A percentile compares a stretch with the other conserved stretches of the same genome.
These are phyloP conservation scores for Cladorhizidae sp. DNA, from an alignment of 37 sponge, comb jelly and placozoan species.

Conservation along the genomic window DNA sequence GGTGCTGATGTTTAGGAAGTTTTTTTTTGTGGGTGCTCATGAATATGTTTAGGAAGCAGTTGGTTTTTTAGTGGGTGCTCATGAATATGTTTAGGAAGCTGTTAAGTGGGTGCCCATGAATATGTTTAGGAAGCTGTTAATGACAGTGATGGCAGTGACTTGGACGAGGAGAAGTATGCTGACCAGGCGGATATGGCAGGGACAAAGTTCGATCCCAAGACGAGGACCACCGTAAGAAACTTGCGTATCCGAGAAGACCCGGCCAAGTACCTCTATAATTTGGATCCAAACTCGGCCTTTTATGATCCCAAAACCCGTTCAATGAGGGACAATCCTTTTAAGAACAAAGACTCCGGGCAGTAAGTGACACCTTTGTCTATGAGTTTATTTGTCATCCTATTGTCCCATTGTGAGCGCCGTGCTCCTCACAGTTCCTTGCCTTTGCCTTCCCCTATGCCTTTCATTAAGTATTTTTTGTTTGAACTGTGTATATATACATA, in stretches of 20 bases:
- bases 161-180: slow-evolving; percentile 97
- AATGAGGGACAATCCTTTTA: slow-evolving; percentile 96
- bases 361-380: too few relatives aligned
- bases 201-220: slow-evolving; percentile 95
- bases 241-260: slow-evolving; percentile 96
- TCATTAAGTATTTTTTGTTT: too few relatives aligned
- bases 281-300: slow-evolving; percentile 89
- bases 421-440: too few relatives aligned
- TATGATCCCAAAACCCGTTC: slow-evolving; percentile 98
- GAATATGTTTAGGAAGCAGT: too few relatives aligned
- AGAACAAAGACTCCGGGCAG: slow-evolving; percentile 74
- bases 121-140: slow-evolving; percentile 11
- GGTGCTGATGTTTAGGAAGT: too few relatives aligned
- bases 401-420: neutral
- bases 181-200: slow-evolving; percentile 95
- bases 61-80: too few relatives aligned
- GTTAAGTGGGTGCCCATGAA: too few relatives aligned
- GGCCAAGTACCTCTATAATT: slow-evolving; percentile 94
- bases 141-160: slow-evolving; percentile 60
- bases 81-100: slow-evolving; percentile 1
- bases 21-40: too few relatives aligned
- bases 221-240: slow-evolving; percentile 93
- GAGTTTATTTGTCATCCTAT: neutral
- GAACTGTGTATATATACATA: too few relatives aligned
- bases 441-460: too few relatives aligned